Evolutionary conservation across 2,888 invertebrate species (phyloP), one percentile per base, ranked within the genome.

Genomic region (Cistogaster globosa): DNA sequence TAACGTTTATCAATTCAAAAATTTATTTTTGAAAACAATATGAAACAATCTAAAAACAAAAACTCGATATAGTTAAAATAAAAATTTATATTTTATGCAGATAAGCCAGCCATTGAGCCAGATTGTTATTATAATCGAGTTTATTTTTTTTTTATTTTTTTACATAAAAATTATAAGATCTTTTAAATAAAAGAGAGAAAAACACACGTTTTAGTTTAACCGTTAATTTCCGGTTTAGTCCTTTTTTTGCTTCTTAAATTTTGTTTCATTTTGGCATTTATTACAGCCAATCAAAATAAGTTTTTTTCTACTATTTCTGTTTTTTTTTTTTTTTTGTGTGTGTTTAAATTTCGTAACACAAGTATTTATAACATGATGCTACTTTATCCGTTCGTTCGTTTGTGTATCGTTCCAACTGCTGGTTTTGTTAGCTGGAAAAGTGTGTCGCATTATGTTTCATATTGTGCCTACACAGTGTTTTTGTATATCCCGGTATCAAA

Each of bases 161-260:
- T 36, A 12, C 51, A 60, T 51, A 36, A 51, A 22, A 58, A 55
- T 42, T 42, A 12, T 42, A 42, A 42, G 8, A 42, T 42, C 12
- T 42, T 42, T 12, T 12, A 12, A 42, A 32, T 6, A 32, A 42
- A 12, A 42, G 1, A 42, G 12, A 42, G 12, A 42, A 42, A 42
- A 12, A 4, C 12, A 45, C 45, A 69, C 53, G 62, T 76, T 55
- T 76, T 62, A 75, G 76, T 77, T 80, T 88, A 88, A 88, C 90
- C 88, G 89, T 90, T 90, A 89, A 89, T 89, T 90, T 90, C 89
- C 89, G 89, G 89, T 89, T 90, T 89, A 86, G 67, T 53, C 65
- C 77, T 69, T 69, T 68, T 67, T 51, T 51, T 62, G 12, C 51
- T 67, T 36, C 32, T 32, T 32, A 32, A 32, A 20, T n/a, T 58